Conservation (phyloP, 1,140 invertebrate species). For the Chlorops oryzae region DNA sequence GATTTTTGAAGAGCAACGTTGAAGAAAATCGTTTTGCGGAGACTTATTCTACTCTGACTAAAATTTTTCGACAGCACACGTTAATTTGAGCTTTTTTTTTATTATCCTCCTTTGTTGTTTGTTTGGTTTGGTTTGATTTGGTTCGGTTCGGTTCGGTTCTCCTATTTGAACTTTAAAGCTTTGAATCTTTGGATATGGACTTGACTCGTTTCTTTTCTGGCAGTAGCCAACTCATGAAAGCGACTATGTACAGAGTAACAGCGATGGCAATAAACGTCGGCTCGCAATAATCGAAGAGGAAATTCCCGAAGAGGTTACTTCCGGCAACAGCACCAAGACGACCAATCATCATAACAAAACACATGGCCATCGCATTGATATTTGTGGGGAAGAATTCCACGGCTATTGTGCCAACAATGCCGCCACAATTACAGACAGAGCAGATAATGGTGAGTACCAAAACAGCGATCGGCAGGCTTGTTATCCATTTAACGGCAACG, state of each 20-base stretch:
- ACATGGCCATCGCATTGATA: conserved; percentile 50
- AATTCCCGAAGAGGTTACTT: conserved; percentile 39
- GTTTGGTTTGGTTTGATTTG: too few relatives aligned
- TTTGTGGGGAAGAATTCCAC: conserved; percentile 49
- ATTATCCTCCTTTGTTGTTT: too few relatives aligned
- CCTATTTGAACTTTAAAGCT: too few relatives aligned
- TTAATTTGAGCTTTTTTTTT: too few relatives aligned
- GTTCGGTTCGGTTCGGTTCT: too few relatives aligned
- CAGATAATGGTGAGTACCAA: conserved; percentile 33
- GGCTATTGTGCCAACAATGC: conserved; percentile 42
- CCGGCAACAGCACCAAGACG: conserved; percentile 47
- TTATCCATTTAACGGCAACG: conserved; percentile 24
- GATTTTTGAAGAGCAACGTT: too few relatives aligned
- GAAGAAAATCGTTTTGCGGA: too few relatives aligned
- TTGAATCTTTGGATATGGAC: too few relatives aligned
- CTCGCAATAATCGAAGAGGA: conserved; percentile 43
- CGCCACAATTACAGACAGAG: conserved; percentile 44
- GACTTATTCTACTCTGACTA: too few relatives aligned
- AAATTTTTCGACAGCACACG: too few relatives aligned
- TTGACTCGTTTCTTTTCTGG: conserved; percentile 22
- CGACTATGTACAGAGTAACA: conserved; percentile 17
- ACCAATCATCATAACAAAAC: conserved; percentile 48
- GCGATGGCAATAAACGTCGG: conserved; percentile 17
- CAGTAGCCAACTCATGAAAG: conserved; percentile 21
- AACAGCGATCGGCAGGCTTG: conserved; percentile 25